A percentile compares a stretch with the other conserved stretches of the same genome.
These are phyloP conservation scores for Oreortyx pictus DNA, from an alignment of 2,797 vertebrate genomes.

Conservation along the genomic window DNA sequence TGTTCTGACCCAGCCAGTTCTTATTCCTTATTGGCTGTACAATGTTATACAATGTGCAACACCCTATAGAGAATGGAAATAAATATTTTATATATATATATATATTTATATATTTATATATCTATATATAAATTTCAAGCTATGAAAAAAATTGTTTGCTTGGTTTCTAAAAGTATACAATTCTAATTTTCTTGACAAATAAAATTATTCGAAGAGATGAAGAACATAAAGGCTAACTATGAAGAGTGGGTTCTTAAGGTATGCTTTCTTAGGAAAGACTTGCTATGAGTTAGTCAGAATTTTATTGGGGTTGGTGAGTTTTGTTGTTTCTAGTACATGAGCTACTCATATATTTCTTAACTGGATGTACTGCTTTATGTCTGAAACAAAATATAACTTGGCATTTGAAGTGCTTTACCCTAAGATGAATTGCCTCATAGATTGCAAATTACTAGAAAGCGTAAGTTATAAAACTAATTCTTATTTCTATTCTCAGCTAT, in stretches of 20 bases:
- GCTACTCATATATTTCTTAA: background rate
- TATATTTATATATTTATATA: background rate
- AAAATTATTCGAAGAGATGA: background rate
- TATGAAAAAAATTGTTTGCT: background rate
- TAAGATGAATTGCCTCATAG: background rate
- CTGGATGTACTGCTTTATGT: background rate
- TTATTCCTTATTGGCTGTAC: background rate
- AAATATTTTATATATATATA: no score
- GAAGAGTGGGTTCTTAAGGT: background rate
- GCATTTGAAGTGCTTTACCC: background rate
- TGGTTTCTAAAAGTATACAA: background rate
- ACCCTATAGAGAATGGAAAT: background rate
- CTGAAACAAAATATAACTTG: background rate
- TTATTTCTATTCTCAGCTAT: conserved; percentile 41
- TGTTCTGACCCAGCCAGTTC: background rate
- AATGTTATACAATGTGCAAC: background rate
- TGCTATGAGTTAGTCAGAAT: background rate
- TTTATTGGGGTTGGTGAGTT: background rate
- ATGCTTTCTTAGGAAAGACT: background rate
- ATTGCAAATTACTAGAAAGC: background rate
- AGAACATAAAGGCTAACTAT: background rate
- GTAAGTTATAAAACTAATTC: conserved; percentile 1
- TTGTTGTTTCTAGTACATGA: background rate
- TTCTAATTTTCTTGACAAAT: background rate
- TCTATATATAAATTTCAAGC: background rate